A percentile compares a stretch with the other conserved stretches of the same genome.
phyloP scores from a whole-genome alignment of 2,888 invertebrate species.

The Euclidia mi region DNA sequence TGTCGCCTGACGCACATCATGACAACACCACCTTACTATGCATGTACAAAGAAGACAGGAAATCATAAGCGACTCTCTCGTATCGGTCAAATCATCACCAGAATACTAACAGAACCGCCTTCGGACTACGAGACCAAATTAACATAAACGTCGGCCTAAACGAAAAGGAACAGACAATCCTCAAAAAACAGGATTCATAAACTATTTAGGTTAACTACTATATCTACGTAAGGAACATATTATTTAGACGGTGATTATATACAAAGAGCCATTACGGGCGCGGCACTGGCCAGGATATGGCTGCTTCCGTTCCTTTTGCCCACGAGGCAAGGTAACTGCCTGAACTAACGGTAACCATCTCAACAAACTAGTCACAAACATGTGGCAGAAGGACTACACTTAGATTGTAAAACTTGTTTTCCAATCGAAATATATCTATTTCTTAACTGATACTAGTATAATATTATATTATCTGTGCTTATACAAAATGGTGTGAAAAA shows the following conservation, averaged over 20 bases:
- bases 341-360: constrained; percentile 73
- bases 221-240: neutral
- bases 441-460: no score
- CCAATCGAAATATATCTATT: neutral
- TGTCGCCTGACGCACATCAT: constrained; percentile 60
- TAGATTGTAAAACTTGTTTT: neutral
- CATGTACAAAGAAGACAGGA: constrained; percentile 52
- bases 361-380: constrained; percentile 49
- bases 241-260: constrained; percentile 40
- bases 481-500: no score
- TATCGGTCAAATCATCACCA: constrained; percentile 23
- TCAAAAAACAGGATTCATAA: neutral
- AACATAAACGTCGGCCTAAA: constrained; percentile 8
- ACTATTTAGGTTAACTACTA: neutral
- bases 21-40: constrained; percentile 54
- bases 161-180: neutral
- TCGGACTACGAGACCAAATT: constrained; percentile 7
- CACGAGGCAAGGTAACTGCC: constrained; percentile 58
- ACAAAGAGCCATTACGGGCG: constrained; percentile 58
- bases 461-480: no score
- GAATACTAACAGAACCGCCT: constrained; percentile 39
- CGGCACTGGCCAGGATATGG: constrained; percentile 80
- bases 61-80: constrained; percentile 44
- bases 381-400: neutral
- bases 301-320: constrained; percentile 79